These are phyloP conservation scores for Tetramorium simillimum DNA, from an alignment of 1,140 invertebrate genomes.

Conservation along the genomic window DNA sequence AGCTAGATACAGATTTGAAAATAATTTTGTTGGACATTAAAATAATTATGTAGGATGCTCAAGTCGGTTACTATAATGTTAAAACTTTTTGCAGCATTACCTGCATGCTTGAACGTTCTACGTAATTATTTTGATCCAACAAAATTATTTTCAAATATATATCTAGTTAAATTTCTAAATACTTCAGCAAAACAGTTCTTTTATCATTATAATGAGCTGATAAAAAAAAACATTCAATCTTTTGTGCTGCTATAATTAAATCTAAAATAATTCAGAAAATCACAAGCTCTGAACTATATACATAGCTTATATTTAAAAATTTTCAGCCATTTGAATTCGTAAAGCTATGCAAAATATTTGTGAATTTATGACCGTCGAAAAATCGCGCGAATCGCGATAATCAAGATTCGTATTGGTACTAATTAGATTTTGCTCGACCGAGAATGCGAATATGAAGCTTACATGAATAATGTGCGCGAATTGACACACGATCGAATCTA, in stretches of 20 bases:
- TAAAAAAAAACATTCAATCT: background rate
- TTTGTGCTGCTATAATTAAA: background rate
- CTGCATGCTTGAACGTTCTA: too few species aligned
- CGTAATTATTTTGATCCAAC: too few species aligned
- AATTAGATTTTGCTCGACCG: background rate
- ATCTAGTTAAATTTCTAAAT: too few species aligned
- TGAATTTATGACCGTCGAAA: background rate
- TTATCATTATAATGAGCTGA: background rate
- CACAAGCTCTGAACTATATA: background rate
- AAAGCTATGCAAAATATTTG: background rate
- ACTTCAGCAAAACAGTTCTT: too few species aligned
- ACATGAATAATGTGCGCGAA: conserved; percentile 8
- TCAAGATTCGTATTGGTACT: background rate
- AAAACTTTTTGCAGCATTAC: too few species aligned
- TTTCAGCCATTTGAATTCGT: background rate
- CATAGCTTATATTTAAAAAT: background rate
- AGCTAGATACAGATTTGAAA: too few species aligned
- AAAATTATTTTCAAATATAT: too few species aligned
- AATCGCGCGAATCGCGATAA: background rate
- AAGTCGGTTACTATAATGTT: too few species aligned
- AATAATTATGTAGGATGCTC: too few species aligned
- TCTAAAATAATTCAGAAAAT: background rate
- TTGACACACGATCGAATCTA: conserved; percentile 35
- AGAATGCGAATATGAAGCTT: conserved; percentile 21
- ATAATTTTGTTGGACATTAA: too few species aligned